Evolutionary conservation across 2,113 vertebrate genomes (phyloP).

Genomic region (Lathamus discolor): DNA sequence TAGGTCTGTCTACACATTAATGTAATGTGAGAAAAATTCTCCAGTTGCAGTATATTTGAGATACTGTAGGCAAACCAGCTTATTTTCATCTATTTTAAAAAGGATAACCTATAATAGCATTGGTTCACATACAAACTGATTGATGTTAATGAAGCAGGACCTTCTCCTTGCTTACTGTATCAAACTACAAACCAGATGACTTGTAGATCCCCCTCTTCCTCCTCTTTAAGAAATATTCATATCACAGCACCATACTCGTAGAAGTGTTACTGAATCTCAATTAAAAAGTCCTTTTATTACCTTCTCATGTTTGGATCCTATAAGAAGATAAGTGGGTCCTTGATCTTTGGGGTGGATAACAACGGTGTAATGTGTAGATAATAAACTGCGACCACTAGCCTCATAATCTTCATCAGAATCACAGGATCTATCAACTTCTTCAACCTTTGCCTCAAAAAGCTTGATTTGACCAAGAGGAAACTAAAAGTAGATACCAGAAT

Average conservation of each 20-base stretch:
- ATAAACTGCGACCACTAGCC: constrained; percentile 78
- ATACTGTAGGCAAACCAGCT: not conserved
- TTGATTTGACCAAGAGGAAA: constrained; percentile 97
- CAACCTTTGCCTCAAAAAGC: constrained; percentile 89
- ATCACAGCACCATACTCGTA: not conserved
- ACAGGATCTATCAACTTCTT: constrained; percentile 90
- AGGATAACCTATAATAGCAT: not conserved
- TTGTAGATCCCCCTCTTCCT: not conserved
- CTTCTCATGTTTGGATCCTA: constrained; percentile 91
- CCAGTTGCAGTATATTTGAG: not conserved
- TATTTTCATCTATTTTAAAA: not conserved
- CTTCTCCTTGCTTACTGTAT: not conserved
- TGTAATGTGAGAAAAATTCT: not conserved
- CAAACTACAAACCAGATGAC: not conserved
- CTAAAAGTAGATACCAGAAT: constrained; percentile 70
- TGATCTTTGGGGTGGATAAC: constrained; percentile 89
- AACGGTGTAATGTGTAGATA: constrained; percentile 84
- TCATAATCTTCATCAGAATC: constrained; percentile 90
- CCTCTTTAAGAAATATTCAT: not conserved
- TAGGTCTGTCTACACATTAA: not conserved
- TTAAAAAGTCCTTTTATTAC: constrained; percentile 60
- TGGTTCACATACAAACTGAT: not conserved
- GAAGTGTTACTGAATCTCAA: not conserved
- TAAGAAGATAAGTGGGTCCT: constrained; percentile 89
- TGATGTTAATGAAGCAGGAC: not conserved